phyloP scores from a whole-genome alignment of 2,797 vertebrate species.

The Thamnophis elegans region DNA sequence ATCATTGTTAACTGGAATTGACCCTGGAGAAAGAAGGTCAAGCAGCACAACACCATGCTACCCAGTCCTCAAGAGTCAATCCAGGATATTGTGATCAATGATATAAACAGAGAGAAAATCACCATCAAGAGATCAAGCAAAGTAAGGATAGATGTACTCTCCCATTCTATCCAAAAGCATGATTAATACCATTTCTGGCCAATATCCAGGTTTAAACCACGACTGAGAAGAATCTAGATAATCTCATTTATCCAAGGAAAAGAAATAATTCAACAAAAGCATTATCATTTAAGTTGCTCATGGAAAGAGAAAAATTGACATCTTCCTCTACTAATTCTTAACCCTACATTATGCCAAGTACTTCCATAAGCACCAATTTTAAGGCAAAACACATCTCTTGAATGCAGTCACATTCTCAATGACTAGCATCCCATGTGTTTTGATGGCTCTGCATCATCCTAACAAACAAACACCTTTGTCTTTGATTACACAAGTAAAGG shows the following conservation, averaged over 20 bases:
- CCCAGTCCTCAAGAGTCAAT: not conserved
- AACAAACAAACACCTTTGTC: constrained; percentile 12
- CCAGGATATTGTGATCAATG: not conserved
- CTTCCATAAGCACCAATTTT: not conserved
- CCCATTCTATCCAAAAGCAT: not conserved
- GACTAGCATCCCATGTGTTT: not conserved
- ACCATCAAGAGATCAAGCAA: not conserved
- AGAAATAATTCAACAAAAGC: not conserved
- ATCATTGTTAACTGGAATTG: not conserved
- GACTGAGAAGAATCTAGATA: not conserved
- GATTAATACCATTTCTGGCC: not conserved
- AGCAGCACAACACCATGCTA: not conserved
- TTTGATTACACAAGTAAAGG: not conserved
- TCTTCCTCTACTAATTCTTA: not conserved
- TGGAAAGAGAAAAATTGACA: not conserved
- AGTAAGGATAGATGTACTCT: not conserved
- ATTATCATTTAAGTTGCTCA: not conserved
- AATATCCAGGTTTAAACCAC: not conserved
- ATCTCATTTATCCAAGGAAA: not conserved
- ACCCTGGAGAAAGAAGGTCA: not conserved
- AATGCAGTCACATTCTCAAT: not conserved
- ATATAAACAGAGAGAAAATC: not conserved
- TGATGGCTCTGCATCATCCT: not conserved
- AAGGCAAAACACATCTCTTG: not conserved
- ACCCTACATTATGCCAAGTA: fast-evolving